Evolutionary conservation across 2,113 vertebrate species (phyloP).

Genomic region (Eurypyga helias): DNA sequence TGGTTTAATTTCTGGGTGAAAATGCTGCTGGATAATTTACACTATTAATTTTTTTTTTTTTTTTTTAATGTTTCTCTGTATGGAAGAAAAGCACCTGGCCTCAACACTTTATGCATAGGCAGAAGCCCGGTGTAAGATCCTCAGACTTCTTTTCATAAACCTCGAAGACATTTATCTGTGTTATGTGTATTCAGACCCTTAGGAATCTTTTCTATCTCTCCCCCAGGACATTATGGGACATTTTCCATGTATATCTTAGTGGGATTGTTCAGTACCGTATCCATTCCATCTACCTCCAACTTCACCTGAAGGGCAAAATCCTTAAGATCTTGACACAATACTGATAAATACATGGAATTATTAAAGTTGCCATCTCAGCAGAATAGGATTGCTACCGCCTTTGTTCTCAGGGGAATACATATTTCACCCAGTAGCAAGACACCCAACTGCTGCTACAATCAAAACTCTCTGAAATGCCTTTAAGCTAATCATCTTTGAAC

Average conservation of each 20-base stretch:
- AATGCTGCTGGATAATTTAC: not conserved
- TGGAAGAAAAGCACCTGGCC: not conserved
- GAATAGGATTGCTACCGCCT: constrained; percentile 71
- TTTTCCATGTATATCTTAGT: constrained; percentile 70
- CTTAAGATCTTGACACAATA: constrained; percentile 80
- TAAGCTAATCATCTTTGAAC: constrained; percentile 83
- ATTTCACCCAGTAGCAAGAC: constrained; percentile 80
- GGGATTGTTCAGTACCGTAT: constrained; percentile 70
- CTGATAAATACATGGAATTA: constrained; percentile 83
- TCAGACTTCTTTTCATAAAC: constrained; percentile 23
- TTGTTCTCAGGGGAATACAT: constrained; percentile 81
- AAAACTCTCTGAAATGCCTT: constrained; percentile 80
- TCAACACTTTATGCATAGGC: constrained; percentile 15
- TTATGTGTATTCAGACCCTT: constrained; percentile 56
- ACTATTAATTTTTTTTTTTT: constrained; percentile 11
- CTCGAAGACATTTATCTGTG: constrained; percentile 69
- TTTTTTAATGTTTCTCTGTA: not conserved
- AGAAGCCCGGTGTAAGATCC: constrained; percentile 8
- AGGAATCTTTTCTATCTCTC: constrained; percentile 67
- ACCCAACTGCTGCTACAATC: constrained; percentile 76
- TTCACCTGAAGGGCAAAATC: constrained; percentile 80
- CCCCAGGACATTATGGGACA: constrained; percentile 61
- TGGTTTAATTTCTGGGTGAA: constrained; percentile 42
- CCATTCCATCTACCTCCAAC: constrained; percentile 71
- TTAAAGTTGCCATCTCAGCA: constrained; percentile 83